Percentiles rank a stretch among this genome's conserved stretches.
Conservation (phyloP, 2,797 vertebrate genomes). For the Meriones psammophilus region DNA sequence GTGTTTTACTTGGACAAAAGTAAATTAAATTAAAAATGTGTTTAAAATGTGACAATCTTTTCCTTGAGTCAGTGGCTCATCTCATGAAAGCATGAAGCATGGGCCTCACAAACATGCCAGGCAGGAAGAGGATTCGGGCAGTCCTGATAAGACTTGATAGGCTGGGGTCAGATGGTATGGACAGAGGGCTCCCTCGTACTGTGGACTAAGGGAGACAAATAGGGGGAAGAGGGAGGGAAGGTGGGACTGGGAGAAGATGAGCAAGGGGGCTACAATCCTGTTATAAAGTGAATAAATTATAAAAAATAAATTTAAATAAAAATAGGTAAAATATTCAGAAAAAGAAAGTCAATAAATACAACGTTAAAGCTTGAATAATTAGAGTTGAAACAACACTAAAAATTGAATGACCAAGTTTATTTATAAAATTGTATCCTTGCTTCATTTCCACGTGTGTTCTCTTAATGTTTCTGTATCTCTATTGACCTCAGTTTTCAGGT, state of each 20-base stretch:
- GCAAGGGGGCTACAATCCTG: too few species aligned
- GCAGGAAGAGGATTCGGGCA: too few species aligned
- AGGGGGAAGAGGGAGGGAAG: too few species aligned
- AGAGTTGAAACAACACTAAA: background rate
- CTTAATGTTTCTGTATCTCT: background rate
- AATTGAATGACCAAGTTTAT: background rate
- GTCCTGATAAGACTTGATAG: too few species aligned
- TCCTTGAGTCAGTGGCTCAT: background rate
- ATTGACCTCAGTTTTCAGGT: background rate
- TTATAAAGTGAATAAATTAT: too few species aligned
- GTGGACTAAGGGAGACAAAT: too few species aligned
- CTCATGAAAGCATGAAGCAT: background rate
- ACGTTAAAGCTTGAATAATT: background rate
- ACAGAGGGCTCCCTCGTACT: too few species aligned
- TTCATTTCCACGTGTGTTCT: background rate
- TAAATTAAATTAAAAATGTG: background rate
- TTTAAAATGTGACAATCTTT: background rate
- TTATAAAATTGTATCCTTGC: background rate
- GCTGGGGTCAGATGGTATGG: too few species aligned
- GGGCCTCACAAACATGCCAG: background rate
- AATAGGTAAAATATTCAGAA: too few species aligned
- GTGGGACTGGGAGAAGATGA: too few species aligned
- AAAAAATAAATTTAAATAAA: too few species aligned
- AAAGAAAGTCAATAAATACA: background rate
- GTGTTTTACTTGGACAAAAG: background rate